Percentiles rank a stretch among this genome's conserved stretches.
Conservation (phyloP, 2,888 invertebrate genomes). For the Penaeus monodon region DNA sequence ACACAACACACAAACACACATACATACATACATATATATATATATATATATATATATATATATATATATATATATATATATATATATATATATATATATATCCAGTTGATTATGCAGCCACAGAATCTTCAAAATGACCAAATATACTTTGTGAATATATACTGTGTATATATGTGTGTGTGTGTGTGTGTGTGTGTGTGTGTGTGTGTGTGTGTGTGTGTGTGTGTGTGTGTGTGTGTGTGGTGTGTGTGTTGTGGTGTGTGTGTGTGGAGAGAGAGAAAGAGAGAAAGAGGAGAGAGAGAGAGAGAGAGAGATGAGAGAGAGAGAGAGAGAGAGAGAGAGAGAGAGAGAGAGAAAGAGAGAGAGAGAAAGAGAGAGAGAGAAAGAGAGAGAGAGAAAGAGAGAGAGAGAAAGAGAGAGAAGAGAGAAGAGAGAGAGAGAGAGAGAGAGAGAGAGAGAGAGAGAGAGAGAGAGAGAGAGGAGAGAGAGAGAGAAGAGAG, state of each 20-base stretch:
- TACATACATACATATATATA: conserved; percentile 32
- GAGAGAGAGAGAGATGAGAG: no score
- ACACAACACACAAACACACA: not conserved
- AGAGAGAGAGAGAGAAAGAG: no score
- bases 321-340: no score
- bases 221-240: not conserved
- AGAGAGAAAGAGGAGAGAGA: no score
- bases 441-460: no score
- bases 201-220: not conserved
- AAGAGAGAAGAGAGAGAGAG: no score
- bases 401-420: no score
- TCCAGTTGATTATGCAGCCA: not conserved
- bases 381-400: no score
- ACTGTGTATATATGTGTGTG: not conserved
- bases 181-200: not conserved
- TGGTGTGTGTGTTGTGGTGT: not conserved
- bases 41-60: conserved; percentile 30
- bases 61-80: conserved; percentile 34
- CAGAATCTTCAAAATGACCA: not conserved
- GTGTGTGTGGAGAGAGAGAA: no score
- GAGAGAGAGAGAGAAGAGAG: no score
- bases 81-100: conserved; percentile 34
- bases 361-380: no score
- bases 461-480: no score
- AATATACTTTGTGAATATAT: conserved; percentile 1